These are phyloP conservation scores for Pachyrhynchus sulphureomaculatus DNA, from an alignment of 1,140 invertebrate species.

Conservation along the genomic window DNA sequence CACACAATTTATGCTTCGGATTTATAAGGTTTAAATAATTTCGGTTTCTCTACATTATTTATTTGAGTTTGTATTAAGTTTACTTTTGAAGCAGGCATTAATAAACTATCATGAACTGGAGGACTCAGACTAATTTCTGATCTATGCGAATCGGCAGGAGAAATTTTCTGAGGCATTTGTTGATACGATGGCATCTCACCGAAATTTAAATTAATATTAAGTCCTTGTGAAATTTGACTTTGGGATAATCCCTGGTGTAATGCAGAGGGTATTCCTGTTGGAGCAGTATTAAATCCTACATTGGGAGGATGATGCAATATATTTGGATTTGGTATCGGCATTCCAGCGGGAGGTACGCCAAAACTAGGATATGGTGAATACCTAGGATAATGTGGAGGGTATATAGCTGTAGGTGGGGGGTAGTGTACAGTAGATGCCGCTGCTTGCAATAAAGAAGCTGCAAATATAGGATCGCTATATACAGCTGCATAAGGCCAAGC, in stretches of 20 bases:
- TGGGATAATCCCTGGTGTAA: conserved; percentile 24
- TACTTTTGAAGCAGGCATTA: conserved; percentile 43
- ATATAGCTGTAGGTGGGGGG: conserved; percentile 54
- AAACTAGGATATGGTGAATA: conserved; percentile 54
- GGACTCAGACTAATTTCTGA: conserved; percentile 48
- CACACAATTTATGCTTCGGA: conserved; percentile 55
- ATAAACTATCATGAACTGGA: conserved; percentile 38
- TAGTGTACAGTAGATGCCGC: conserved; percentile 65
- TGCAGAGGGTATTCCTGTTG: conserved; percentile 7
- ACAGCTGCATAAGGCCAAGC: conserved; percentile 93
- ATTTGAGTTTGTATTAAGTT: conserved; percentile 49
- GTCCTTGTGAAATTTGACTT: conserved; percentile 30
- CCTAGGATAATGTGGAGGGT: conserved; percentile 50
- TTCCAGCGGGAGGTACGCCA: conserved; percentile 31
- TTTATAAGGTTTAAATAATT: conserved; percentile 70
- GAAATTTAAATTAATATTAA: conserved; percentile 46
- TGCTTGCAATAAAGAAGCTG: conserved; percentile 87
- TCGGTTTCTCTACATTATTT: conserved; percentile 56
- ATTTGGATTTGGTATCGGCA: conserved; percentile 39
- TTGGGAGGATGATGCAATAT: conserved; percentile 30
- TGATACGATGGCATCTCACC: conserved; percentile 33
- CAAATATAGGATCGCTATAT: conserved; percentile 88
- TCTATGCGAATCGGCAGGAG: conserved; percentile 41
- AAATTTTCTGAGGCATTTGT: conserved; percentile 32
- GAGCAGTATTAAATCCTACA: conserved; percentile 26